Percentiles rank a stretch among this genome's conserved stretches.
Conservation (phyloP, 2,797 vertebrate species). For the Sebastiscus albofasciatus region DNA sequence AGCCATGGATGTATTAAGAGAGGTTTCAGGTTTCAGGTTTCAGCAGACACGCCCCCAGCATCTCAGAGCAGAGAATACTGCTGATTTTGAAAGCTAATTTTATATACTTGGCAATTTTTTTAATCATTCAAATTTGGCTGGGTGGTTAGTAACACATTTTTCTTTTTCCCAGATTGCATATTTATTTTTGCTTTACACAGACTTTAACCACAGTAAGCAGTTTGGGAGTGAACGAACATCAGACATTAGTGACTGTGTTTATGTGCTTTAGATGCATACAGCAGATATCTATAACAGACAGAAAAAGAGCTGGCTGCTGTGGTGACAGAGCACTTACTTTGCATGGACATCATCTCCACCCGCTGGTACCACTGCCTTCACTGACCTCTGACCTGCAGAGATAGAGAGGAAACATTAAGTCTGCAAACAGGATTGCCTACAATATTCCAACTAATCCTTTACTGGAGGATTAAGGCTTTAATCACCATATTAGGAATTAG, state of each 20-base stretch:
- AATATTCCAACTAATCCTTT: background rate
- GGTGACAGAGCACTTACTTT: conserved; percentile 70
- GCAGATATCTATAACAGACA: background rate
- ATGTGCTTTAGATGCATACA: background rate
- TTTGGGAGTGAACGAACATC: background rate
- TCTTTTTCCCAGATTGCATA: too few species aligned
- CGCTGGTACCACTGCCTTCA: conserved; percentile 52
- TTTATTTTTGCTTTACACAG: too few species aligned
- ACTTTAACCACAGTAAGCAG: too few species aligned
- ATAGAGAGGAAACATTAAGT: conserved; percentile 21
- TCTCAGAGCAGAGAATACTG: too few species aligned
- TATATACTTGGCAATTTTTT: too few species aligned
- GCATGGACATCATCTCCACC: conserved; percentile 79
- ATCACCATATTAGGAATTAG: background rate
- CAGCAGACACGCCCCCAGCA: too few species aligned
- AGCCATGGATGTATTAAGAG: background rate
- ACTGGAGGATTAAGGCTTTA: background rate
- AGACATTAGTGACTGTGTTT: background rate
- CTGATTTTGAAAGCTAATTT: too few species aligned
- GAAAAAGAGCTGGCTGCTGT: background rate
- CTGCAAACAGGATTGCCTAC: background rate
- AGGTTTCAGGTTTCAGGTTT: too few species aligned
- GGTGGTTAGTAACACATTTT: too few species aligned
- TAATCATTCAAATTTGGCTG: too few species aligned
- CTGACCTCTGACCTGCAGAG: conserved; percentile 58